Conservation (phyloP, 2,113 vertebrate species). For the Oceanites oceanicus region DNA sequence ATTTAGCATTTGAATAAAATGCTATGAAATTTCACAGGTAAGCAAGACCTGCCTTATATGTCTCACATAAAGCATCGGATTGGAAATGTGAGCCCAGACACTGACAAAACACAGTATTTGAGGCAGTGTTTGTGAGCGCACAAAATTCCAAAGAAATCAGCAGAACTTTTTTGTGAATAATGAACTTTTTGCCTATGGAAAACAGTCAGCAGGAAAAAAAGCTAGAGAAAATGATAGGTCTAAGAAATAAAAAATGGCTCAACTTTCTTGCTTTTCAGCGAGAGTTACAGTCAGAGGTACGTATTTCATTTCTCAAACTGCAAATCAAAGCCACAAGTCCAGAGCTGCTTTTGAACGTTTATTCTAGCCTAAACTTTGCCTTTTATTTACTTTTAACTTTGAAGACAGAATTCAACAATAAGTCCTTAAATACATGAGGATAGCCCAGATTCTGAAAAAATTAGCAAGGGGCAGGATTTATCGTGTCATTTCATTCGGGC, state of each 20-base stretch:
- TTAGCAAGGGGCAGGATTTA: neutral
- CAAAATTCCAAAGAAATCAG: neutral
- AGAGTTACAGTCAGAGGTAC: neutral
- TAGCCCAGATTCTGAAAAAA: neutral
- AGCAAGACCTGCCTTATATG: neutral
- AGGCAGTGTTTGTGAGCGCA: neutral
- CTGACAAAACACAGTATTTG: neutral
- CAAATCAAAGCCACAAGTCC: neutral
- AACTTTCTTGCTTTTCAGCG: neutral
- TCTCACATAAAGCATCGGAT: fast-evolving
- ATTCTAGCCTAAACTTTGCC: neutral
- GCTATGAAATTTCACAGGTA: neutral
- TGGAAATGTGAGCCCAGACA: neutral
- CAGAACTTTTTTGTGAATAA: neutral
- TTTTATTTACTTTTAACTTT: constrained; percentile 18
- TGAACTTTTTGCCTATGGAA: neutral
- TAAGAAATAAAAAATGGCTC: neutral
- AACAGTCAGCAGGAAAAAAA: neutral
- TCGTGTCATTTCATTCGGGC: neutral
- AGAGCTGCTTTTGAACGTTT: constrained; percentile 11
- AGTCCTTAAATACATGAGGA: neutral
- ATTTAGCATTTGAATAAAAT: neutral
- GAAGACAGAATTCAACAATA: neutral
- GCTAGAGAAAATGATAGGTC: neutral
- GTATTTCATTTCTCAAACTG: neutral